These are phyloP conservation scores for Periplaneta americana DNA, from an alignment of 1,140 invertebrate genomes.

Conservation along the genomic window DNA sequence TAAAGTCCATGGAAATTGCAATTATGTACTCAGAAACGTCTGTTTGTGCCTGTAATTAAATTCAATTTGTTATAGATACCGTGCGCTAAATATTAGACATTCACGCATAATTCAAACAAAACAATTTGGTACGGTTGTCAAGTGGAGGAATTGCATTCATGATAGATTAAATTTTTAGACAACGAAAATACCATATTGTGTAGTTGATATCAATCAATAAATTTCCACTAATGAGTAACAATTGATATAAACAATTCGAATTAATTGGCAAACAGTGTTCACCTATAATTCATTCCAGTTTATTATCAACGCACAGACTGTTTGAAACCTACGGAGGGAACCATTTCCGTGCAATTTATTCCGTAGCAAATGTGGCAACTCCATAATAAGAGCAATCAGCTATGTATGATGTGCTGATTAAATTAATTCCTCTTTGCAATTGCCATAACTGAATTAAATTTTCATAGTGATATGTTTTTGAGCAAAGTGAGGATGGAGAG, in stretches of 20 bases:
- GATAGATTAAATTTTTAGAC: background rate
- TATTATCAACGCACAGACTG: background rate
- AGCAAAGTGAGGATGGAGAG: no score
- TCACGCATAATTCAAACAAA: background rate
- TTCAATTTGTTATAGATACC: no score
- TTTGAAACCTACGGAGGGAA: background rate
- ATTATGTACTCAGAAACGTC: no score
- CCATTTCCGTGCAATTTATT: background rate
- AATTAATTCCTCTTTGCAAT: background rate
- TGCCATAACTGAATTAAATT: background rate
- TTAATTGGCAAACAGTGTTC: background rate
- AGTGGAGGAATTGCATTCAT: background rate
- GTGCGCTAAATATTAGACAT: background rate
- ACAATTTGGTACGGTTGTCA: background rate
- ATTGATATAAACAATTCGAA: background rate
- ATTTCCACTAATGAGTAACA: background rate
- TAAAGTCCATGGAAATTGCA: no score
- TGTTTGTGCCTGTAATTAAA: no score
- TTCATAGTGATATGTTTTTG: background rate
- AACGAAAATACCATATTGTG: background rate
- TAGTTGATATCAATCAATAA: background rate
- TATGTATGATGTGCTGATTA: background rate
- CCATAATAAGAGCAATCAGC: background rate
- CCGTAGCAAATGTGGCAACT: background rate
- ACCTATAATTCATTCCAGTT: background rate